Conservation (phyloP, 2,113 vertebrate species). For the Mus pahari region DNA sequence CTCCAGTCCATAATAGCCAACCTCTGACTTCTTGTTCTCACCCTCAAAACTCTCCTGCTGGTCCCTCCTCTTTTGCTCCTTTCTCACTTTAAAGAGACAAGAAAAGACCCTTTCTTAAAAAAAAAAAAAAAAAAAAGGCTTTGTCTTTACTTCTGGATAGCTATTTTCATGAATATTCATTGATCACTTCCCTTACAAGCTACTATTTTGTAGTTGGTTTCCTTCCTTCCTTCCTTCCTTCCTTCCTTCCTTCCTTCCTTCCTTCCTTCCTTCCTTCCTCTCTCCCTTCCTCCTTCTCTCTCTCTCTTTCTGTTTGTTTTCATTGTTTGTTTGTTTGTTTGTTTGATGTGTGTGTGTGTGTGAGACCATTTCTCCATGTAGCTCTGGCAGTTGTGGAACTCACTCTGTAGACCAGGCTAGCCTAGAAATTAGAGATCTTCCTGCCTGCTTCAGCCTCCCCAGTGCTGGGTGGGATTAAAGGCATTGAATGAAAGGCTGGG, state of each 20-base stretch:
- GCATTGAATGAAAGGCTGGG: background rate
- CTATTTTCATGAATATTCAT: slow-evolving; percentile 69
- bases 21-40: background rate
- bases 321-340: too few species aligned
- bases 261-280: too few species aligned
- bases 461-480: background rate
- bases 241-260: too few species aligned
- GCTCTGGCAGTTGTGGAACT: background rate
- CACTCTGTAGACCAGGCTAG: background rate
- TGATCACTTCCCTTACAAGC: slow-evolving; percentile 14
- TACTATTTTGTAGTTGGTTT: background rate
- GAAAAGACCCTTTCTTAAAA: slow-evolving; percentile 11
- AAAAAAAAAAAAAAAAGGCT: background rate
- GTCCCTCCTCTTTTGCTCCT: slow-evolving; percentile 57
- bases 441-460: background rate
- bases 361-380: background rate
- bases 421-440: background rate
- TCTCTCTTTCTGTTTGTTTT: background rate
- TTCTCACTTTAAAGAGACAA: slow-evolving; percentile 67
- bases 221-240: too few species aligned
- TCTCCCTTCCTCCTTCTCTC: too few species aligned
- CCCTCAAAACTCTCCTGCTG: background rate
- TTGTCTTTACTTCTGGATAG: slow-evolving; percentile 71
- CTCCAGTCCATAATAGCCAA: background rate
- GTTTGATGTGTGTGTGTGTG: too few species aligned